Conservation (phyloP, 2,113 vertebrate species). For the Falco punctatus region DNA sequence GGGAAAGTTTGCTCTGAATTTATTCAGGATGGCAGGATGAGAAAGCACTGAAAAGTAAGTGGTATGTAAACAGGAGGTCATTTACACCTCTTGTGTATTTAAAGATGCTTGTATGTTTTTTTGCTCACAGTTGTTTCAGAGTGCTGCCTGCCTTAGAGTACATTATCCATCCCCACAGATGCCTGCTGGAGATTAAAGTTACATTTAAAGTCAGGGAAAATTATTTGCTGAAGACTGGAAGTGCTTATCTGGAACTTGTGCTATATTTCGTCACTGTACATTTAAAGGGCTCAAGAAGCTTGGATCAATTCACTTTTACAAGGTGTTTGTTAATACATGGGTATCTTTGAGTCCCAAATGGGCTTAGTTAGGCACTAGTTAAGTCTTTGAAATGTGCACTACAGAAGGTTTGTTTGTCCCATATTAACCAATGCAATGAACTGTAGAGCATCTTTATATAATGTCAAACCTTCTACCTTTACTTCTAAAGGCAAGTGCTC, state of each 20-base stretch:
- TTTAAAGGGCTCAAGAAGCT: not conserved
- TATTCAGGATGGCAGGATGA: not conserved
- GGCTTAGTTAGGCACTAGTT: not conserved
- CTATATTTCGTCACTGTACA: not conserved
- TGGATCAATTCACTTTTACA: slow-evolving; percentile 8
- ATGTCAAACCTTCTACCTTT: not conserved
- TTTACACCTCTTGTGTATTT: not conserved
- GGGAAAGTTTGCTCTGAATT: not conserved
- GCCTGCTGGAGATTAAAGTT: not conserved
- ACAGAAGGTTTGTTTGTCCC: not conserved
- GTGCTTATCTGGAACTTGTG: not conserved
- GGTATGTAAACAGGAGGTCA: not conserved
- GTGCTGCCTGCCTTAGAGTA: not conserved
- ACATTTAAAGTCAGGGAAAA: not conserved
- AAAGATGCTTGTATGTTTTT: not conserved
- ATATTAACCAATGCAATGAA: not conserved
- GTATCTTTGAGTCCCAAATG: not conserved
- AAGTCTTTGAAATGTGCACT: not conserved
- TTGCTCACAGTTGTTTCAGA: not conserved
- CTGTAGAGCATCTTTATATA: not conserved
- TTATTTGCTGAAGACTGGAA: not conserved
- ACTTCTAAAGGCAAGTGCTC: not conserved
- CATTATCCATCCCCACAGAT: not conserved
- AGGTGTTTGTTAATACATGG: not conserved
- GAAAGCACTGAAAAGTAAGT: not conserved